phyloP scores from a whole-genome alignment of 2,888 invertebrate genomes.

The Folsomia candida region DNA sequence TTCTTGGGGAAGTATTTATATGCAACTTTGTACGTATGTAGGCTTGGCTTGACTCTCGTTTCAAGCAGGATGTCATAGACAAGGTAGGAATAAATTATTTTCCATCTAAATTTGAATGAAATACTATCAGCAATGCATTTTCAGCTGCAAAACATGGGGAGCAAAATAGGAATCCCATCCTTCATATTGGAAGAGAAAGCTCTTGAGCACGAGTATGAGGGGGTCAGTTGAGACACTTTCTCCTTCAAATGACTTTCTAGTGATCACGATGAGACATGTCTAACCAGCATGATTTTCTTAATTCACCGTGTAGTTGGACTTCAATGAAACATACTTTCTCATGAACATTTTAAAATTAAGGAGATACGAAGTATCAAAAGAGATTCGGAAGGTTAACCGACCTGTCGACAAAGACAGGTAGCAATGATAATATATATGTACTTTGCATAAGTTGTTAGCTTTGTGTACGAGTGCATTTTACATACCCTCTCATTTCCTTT shows the following conservation, averaged over 20 bases:
- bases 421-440: too few species aligned
- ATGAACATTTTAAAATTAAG: conserved; percentile 53
- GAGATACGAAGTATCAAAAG: conserved; percentile 52
- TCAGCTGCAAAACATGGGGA: conserved; percentile 55
- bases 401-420: conserved; percentile 53
- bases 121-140: neutral
- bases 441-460: neutral
- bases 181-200: conserved; percentile 57
- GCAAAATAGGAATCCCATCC: conserved; percentile 60
- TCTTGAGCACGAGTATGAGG: conserved; percentile 58
- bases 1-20: too few species aligned
- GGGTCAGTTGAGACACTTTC: conserved; percentile 54
- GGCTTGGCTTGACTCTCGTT: conserved; percentile 60
- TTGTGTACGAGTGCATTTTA: too few species aligned
- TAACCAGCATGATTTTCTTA: too few species aligned
- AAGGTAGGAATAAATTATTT: conserved; percentile 53
- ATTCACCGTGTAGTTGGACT: conserved; percentile 51
- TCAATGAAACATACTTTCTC: conserved; percentile 52
- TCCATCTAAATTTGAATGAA: too few species aligned
- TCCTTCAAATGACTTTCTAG: too few species aligned
- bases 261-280: too few species aligned
- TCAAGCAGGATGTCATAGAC: conserved; percentile 57
- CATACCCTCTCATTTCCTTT: neutral
- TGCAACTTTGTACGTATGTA: too few species aligned
- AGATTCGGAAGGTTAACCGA: conserved; percentile 52